Evolutionary conservation across 1,140 invertebrate genomes (phyloP).

Genomic region (Hycleus cichorii): DNA sequence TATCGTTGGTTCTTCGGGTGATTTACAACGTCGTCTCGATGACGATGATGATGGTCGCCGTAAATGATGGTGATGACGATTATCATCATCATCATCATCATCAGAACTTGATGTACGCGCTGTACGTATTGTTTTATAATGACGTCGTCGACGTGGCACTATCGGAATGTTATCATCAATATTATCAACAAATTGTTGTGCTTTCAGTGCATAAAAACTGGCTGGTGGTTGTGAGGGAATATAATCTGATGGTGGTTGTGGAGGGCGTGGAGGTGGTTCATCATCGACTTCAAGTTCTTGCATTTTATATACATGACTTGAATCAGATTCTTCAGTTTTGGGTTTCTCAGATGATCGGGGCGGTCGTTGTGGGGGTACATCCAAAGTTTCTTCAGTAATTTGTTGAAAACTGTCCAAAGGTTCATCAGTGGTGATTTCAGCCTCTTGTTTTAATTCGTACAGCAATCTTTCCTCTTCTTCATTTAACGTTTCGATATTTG

Average conservation of each 20-base stretch:
- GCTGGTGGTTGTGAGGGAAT: conserved; percentile 37
- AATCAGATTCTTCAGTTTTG: conserved; percentile 1
- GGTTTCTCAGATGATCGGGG: conserved; percentile 4
- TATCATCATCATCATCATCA: conserved; percentile 33
- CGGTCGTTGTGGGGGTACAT: no score
- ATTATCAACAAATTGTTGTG: conserved; percentile 45
- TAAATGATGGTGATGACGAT: conserved; percentile 25
- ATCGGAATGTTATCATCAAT: conserved; percentile 37
- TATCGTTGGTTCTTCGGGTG: conserved; percentile 48
- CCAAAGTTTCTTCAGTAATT: no score
- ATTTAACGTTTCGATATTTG: background rate
- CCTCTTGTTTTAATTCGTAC: background rate
- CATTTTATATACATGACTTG: background rate
- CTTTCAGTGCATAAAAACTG: conserved; percentile 38
- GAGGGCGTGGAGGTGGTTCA: conserved; percentile 46
- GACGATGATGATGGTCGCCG: conserved; percentile 28
- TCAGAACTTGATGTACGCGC: conserved; percentile 43
- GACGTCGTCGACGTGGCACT: conserved; percentile 33
- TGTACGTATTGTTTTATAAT: conserved; percentile 20
- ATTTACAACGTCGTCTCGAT: conserved; percentile 29
- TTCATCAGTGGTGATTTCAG: background rate
- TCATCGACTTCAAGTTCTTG: conserved; percentile 31
- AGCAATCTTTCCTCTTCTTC: no score
- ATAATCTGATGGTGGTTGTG: conserved; percentile 46
- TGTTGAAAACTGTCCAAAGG: background rate